phyloP scores from a whole-genome alignment of 2,888 invertebrate genomes.

The Creontiades dilutus region DNA sequence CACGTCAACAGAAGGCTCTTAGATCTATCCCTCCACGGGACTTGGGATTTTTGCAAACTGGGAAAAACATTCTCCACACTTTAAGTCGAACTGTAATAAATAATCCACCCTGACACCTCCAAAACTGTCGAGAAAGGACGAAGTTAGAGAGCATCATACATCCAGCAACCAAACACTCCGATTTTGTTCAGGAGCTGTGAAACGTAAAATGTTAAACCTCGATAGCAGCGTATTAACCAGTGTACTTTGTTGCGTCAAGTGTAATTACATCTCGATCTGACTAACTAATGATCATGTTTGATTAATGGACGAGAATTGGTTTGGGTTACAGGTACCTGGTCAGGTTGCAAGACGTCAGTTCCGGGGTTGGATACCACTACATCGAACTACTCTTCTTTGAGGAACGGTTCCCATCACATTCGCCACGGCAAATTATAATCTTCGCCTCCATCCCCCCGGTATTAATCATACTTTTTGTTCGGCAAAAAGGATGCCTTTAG shows the following conservation, averaged over 20 bases:
- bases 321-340: neutral
- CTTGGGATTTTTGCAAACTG: too few species aligned
- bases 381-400: neutral
- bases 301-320: neutral
- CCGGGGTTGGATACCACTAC: neutral
- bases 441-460: neutral
- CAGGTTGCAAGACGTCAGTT: neutral
- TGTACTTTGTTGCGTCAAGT: neutral
- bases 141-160: too few species aligned
- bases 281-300: neutral
- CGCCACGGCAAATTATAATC: neutral
- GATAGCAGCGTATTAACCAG: too few species aligned
- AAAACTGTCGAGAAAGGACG: too few species aligned
- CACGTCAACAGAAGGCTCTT: too few species aligned
- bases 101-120: too few species aligned
- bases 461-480: slow-evolving; percentile 13
- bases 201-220: too few species aligned
- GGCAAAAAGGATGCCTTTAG: neutral
- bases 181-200: too few species aligned
- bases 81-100: too few species aligned
- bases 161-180: too few species aligned
- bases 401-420: neutral
- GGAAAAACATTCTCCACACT: too few species aligned
- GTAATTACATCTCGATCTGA: neutral
- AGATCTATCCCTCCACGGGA: too few species aligned